Conservation (phyloP, 2,888 invertebrate genomes). For the Dolichopus griseipennis region DNA sequence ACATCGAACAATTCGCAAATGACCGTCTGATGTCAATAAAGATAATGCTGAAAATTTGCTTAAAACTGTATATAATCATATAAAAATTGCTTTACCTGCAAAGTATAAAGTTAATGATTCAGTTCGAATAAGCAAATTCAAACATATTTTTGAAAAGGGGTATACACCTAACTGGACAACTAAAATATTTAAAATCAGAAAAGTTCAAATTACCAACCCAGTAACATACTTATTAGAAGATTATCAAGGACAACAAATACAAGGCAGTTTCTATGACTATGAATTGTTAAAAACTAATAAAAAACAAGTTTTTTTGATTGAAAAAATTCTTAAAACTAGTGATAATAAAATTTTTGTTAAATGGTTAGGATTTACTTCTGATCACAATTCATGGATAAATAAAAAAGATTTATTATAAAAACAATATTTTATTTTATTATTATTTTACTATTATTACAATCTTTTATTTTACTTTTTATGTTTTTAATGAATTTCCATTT, state of each 20-base stretch:
- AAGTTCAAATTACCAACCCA: slow-evolving; percentile 26
- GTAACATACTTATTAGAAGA: slow-evolving; percentile 25
- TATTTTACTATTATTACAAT: no score
- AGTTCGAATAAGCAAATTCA: slow-evolving; percentile 27
- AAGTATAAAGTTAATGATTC: slow-evolving; percentile 25
- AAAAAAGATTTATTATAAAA: slow-evolving; percentile 20
- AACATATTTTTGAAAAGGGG: slow-evolving; percentile 26
- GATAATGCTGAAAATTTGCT: slow-evolving; percentile 23
- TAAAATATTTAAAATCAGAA: slow-evolving; percentile 27
- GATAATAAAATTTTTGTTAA: slow-evolving; percentile 26
- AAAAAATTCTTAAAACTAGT: slow-evolving; percentile 26
- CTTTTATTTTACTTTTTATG: no score
- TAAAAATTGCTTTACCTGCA: slow-evolving; percentile 16
- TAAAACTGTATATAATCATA: slow-evolving; percentile 17
- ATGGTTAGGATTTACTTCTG: slow-evolving; percentile 26
- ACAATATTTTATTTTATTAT: not conserved
- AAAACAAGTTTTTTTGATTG: slow-evolving; percentile 31
- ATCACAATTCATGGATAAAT: slow-evolving; percentile 27
- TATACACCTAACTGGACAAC: slow-evolving; percentile 29
- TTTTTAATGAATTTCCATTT: no score
- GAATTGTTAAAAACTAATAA: slow-evolving; percentile 29
- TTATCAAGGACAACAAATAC: slow-evolving; percentile 26
- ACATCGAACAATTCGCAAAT: slow-evolving; percentile 25
- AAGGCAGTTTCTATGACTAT: slow-evolving; percentile 29
- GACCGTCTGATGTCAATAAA: slow-evolving; percentile 26